Conservation (phyloP, 1,140 invertebrate genomes). For the Nasonia longicornis region DNA sequence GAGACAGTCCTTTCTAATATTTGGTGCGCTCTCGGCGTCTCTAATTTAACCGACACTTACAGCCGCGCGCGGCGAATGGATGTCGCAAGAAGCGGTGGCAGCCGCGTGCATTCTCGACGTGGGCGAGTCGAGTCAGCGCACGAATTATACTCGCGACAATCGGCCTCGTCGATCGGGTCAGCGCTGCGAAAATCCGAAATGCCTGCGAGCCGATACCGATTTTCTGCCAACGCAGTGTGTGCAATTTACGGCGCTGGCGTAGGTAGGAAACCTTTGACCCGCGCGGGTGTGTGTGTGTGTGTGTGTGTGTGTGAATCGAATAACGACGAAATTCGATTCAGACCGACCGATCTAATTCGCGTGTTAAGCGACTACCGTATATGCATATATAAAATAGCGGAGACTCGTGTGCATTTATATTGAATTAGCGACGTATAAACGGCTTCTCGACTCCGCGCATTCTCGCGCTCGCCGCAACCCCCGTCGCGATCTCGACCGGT, state of each 20-base stretch:
- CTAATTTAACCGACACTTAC: slow-evolving; percentile 1
- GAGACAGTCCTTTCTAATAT: slow-evolving; percentile 33
- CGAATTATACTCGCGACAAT: slow-evolving; percentile 17
- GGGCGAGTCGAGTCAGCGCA: slow-evolving; percentile 11
- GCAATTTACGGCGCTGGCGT: no score
- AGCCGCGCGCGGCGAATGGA: not conserved
- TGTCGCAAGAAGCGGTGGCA: not conserved
- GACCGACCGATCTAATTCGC: no score
- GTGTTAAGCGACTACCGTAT: no score
- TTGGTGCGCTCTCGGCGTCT: not conserved
- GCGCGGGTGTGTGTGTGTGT: no score
- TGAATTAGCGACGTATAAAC: not conserved
- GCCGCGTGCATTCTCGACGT: not conserved
- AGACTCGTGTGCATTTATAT: not conserved
- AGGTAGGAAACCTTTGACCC: no score
- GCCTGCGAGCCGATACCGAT: not conserved
- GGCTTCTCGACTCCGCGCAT: not conserved
- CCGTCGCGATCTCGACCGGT: not conserved
- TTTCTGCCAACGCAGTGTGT: not conserved
- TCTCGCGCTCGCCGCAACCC: not conserved
- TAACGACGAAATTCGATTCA: no score
- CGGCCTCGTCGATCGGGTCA: not conserved
- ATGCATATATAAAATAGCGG: no score
- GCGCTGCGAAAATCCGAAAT: slow-evolving; percentile 15
- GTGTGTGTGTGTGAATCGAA: no score